A percentile compares a stretch with the other conserved stretches of the same genome.
phyloP scores from a whole-genome alignment of 2,888 invertebrate genomes.

The Cheilosia vernalis region DNA sequence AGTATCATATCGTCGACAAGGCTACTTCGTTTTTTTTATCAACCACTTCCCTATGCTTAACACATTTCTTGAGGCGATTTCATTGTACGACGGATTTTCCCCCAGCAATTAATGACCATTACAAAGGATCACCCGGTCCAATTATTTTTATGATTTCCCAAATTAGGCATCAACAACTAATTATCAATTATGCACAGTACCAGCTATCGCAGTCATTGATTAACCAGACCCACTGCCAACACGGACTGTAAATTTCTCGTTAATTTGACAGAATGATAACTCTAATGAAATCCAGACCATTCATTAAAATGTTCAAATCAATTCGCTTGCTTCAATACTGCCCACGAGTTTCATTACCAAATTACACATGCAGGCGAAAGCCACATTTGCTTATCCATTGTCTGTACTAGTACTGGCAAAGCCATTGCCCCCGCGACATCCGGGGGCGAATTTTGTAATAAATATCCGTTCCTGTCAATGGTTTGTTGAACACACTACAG shows the following conservation, averaged over 20 bases:
- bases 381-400: not conserved
- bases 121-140: too few relatives aligned
- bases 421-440: not conserved
- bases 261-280: slow-evolving; percentile 45
- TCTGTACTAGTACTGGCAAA: not conserved
- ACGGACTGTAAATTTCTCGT: slow-evolving; percentile 40
- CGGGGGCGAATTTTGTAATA: slow-evolving; percentile 16
- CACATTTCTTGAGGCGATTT: too few relatives aligned
- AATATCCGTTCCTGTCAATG: slow-evolving; percentile 25
- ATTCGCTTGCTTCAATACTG: not conserved
- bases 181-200: too few relatives aligned
- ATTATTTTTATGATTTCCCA: too few relatives aligned
- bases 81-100: too few relatives aligned
- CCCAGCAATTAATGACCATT: too few relatives aligned
- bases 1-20: too few relatives aligned
- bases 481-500: not conserved
- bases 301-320: slow-evolving; percentile 38
- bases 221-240: not conserved
- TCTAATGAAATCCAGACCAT: slow-evolving; percentile 15
- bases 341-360: not conserved
- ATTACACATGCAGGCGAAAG: not conserved
- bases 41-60: too few relatives aligned
- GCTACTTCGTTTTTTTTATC: too few relatives aligned
- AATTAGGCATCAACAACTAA: too few relatives aligned
- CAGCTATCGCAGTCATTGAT: too few relatives aligned